phyloP scores from a whole-genome alignment of 2,888 invertebrate species.

The Aproaerema taeniolella region DNA sequence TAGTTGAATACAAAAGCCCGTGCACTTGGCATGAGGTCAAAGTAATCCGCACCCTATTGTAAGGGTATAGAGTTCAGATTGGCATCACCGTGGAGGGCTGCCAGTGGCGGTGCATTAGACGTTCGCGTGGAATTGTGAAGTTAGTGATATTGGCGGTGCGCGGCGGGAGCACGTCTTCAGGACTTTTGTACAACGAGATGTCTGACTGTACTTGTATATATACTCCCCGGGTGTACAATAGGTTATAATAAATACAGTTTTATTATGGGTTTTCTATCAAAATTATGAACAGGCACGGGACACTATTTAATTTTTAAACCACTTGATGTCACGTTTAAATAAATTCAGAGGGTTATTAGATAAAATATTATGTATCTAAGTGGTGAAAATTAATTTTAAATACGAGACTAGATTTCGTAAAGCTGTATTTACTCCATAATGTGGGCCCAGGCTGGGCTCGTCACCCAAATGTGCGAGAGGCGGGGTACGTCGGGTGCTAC shows the following conservation, averaged over 20 bases:
- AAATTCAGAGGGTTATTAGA: too few relatives aligned
- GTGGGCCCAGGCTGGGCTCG: background rate
- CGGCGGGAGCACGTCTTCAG: background rate
- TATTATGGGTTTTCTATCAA: too few relatives aligned
- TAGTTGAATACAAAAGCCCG: background rate
- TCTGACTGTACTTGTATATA: background rate
- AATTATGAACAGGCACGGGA: too few relatives aligned
- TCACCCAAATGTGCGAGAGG: too few relatives aligned
- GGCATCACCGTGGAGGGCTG: too few relatives aligned
- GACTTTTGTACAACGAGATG: background rate
- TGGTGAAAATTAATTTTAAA: too few relatives aligned
- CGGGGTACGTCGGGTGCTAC: too few relatives aligned
- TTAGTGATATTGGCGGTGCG: slow-evolving; percentile 29
- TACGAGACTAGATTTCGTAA: too few relatives aligned
- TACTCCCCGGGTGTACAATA: background rate
- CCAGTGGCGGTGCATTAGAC: slow-evolving; percentile 36
- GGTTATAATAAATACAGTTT: background rate
- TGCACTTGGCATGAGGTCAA: too few relatives aligned
- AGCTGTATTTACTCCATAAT: background rate
- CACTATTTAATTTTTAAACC: too few relatives aligned
- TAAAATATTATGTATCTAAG: background rate
- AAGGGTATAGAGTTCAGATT: background rate
- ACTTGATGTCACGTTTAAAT: too few relatives aligned
- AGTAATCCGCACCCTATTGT: background rate
- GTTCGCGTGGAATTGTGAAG: slow-evolving; percentile 39